A percentile compares a stretch with the other conserved stretches of the same genome.
phyloP scores from a whole-genome alignment of 2,797 vertebrate species.

The Philypnodon macrostomus region DNA sequence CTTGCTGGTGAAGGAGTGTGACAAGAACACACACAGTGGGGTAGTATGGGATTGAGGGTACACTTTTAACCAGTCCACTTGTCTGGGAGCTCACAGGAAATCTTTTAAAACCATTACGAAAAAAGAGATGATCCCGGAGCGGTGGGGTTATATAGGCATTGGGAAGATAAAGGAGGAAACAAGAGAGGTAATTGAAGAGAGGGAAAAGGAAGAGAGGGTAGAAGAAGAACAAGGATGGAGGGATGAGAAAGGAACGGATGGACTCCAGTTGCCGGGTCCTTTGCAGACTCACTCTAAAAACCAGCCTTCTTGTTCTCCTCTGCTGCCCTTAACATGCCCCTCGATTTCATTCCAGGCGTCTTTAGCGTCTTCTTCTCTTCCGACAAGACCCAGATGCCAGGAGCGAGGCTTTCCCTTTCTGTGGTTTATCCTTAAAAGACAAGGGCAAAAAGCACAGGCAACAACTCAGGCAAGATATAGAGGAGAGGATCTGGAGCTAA shows the following conservation, averaged over 20 bases:
- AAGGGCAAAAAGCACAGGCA: too few species aligned
- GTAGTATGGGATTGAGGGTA: slow-evolving; percentile 36
- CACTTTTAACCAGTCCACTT: slow-evolving; percentile 56
- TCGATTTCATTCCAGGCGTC: slow-evolving; percentile 59
- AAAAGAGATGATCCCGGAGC: slow-evolving; percentile 35
- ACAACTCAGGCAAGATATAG: slow-evolving; percentile 59
- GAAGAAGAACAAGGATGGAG: slow-evolving; percentile 38
- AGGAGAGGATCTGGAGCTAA: slow-evolving; percentile 63
- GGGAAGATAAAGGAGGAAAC: slow-evolving; percentile 50
- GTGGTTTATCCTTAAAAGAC: slow-evolving; percentile 59
- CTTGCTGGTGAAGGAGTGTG: slow-evolving; percentile 24
- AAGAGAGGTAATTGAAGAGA: slow-evolving; percentile 54
- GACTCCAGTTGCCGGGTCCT: slow-evolving; percentile 57
- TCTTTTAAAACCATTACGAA: slow-evolving; percentile 44
- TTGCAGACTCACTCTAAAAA: slow-evolving; percentile 63
- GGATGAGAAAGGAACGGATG: slow-evolving; percentile 45
- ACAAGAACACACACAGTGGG: slow-evolving; percentile 32
- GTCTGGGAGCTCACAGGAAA: slow-evolving; percentile 37
- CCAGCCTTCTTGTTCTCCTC: slow-evolving; percentile 54
- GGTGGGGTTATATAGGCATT: slow-evolving; percentile 22
- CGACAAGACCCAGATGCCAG: slow-evolving; percentile 61
- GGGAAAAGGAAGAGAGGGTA: slow-evolving; percentile 43
- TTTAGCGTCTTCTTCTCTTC: slow-evolving; percentile 44
- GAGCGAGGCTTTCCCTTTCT: slow-evolving; percentile 51
- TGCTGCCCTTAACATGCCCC: slow-evolving; percentile 69